Percentiles rank a stretch among this genome's conserved stretches.
Conservation (phyloP, 37 sponge, comb jelly and placozoan genomes). For the Ephydatia muelleri region DNA sequence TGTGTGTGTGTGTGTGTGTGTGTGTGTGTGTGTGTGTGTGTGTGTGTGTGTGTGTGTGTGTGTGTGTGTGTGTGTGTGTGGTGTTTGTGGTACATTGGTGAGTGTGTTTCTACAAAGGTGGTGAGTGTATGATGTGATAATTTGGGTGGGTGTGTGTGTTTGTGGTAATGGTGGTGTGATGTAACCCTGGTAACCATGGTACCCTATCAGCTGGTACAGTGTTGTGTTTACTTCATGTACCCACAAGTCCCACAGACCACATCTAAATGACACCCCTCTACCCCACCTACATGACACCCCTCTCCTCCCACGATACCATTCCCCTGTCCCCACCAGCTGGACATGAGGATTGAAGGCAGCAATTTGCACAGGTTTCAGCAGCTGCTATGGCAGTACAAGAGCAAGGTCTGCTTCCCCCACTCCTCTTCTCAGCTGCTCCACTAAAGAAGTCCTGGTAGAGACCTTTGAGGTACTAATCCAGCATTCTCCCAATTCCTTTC, state of each 20-base stretch:
- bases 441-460: conserved; percentile 64
- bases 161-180: neutral
- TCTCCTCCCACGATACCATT: neutral
- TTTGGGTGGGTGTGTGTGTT: conserved; percentile 23
- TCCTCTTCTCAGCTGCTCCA: conserved; percentile 60
- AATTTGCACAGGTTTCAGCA: conserved; percentile 53
- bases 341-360: conserved; percentile 52
- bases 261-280: too few relatives aligned
- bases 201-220: neutral
- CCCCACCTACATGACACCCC: too few relatives aligned
- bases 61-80: conserved; percentile 52
- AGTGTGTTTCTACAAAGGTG: conserved; percentile 6
- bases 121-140: neutral
- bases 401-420: conserved; percentile 58
- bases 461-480: conserved; percentile 61
- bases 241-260: too few relatives aligned
- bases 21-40: neutral
- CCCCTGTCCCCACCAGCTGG: conserved; percentile 24
- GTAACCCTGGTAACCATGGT: too few relatives aligned
- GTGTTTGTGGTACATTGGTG: conserved; percentile 4
- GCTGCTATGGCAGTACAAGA: conserved; percentile 14
- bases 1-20: conserved; percentile 16
- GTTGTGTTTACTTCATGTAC: neutral
- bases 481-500: neutral
- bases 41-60: conserved; percentile 44